Percentiles rank a stretch among this genome's conserved stretches.
phyloP scores from a whole-genome alignment of 2,797 vertebrate species.

The Platyrinchus mystaceus region DNA sequence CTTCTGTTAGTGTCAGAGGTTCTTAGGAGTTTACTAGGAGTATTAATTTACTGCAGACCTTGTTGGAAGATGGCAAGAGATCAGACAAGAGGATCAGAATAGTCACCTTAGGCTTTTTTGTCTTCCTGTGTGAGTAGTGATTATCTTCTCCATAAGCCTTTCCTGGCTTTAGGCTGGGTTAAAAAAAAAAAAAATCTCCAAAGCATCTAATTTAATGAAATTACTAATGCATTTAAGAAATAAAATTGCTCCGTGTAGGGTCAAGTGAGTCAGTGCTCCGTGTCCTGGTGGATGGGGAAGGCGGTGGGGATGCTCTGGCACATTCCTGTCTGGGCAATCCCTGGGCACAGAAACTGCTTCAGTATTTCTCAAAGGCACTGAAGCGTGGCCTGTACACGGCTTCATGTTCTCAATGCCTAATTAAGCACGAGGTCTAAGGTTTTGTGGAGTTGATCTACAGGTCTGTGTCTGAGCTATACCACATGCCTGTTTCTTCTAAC shows the following conservation, averaged over 20 bases:
- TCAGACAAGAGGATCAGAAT: not conserved
- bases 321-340: not conserved
- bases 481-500: accelerated
- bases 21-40: not conserved
- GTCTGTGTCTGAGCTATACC: not conserved
- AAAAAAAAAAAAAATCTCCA: not conserved
- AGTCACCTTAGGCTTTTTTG: not conserved
- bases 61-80: not conserved
- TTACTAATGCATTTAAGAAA: not conserved
- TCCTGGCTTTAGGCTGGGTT: not conserved
- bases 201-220: not conserved
- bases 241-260: not conserved
- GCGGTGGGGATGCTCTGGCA: not conserved
- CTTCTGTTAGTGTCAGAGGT: not conserved
- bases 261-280: not conserved
- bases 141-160: not conserved
- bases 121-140: not conserved
- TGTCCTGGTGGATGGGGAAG: not conserved
- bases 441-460: not conserved
- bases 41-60: not conserved
- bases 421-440: not conserved
- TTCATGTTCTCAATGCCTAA: not conserved
- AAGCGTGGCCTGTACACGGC: not conserved
- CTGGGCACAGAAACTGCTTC: not conserved
- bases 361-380: not conserved